Conservation (phyloP, 2,113 vertebrate species). For the Microtus ochrogaster region DNA sequence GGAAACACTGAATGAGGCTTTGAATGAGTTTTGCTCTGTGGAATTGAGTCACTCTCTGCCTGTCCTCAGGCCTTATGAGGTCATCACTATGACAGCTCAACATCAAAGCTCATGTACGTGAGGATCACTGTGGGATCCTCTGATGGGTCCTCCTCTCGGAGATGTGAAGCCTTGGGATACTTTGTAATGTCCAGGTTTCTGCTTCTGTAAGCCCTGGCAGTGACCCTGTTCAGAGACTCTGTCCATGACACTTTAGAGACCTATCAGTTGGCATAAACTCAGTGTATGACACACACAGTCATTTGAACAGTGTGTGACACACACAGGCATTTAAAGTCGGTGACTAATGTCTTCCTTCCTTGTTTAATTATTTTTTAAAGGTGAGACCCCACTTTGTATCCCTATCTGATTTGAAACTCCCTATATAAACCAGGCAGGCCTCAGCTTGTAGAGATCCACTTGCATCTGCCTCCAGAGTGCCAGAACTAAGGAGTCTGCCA, state of each 20-base stretch:
- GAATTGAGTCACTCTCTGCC: not conserved
- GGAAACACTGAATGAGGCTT: not conserved
- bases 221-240: not conserved
- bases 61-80: not conserved
- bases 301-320: constrained; percentile 5
- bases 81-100: not conserved
- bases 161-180: not conserved
- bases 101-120: not conserved
- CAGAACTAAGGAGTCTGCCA: not conserved
- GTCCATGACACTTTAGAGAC: not conserved
- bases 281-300: not conserved
- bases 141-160: not conserved
- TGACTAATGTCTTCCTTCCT: not conserved
- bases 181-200: not conserved
- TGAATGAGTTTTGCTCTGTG: not conserved
- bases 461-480: not conserved
- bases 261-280: not conserved
- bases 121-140: not conserved
- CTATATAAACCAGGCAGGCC: not conserved
- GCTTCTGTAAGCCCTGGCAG: not conserved
- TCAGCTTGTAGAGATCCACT: not conserved
- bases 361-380: not conserved
- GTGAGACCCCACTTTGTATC: not conserved
- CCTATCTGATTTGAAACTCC: not conserved
- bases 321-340: not conserved